Evolutionary conservation across 1,140 invertebrate genomes (phyloP), one percentile per base, ranked within the genome.

Genomic region (Glomeris maerens): DNA sequence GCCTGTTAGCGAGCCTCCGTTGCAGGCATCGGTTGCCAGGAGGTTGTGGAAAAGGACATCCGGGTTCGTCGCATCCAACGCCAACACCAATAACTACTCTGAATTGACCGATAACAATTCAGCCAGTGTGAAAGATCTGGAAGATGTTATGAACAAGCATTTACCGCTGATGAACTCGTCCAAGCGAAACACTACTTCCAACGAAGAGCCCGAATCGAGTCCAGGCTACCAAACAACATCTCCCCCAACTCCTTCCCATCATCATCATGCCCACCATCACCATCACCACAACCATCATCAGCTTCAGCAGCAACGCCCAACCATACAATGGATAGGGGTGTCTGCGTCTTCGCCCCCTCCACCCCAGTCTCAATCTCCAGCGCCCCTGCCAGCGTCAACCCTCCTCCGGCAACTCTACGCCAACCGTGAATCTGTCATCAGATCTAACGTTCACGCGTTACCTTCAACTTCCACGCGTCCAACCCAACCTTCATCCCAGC

Each of bases 71-170:
- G n/a, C n/a, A n/a, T n/a, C n/a, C n/a, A n/a, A n/a, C n/a, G n/a
- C n/a, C n/a, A n/a, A n/a, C n/a, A n/a, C n/a, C n/a, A n/a, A n/a
- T n/a, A n/a, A n/a, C n/a, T n/a, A n/a, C n/a, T n/a, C n/a, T n/a
- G n/a, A n/a, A n/a, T n/a, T 49, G 31, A 52, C 55, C 36, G 46
- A 23, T n/a, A 39, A 54, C 4, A 4, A 3, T 27, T 38, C 58
- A 7, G 58, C 80, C 2, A 83, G 83, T 0, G 86, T 91, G 0
- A 88, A 90, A 64, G 89, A 94, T 59, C 70, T 94, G 53, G 90
- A 96, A 66, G 87, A 92, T 59, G 89, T 87, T 13, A 96, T 94
- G 90, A 92, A 90, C 21, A 91, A 93, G 63, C 90, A 95, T 70
- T 69, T 94, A 36, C 89, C 90, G 0, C 31, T 27, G 40, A 42